Base-by-base conservation (phyloP, 2,888 invertebrate species). In the Pocota personata region DNA sequence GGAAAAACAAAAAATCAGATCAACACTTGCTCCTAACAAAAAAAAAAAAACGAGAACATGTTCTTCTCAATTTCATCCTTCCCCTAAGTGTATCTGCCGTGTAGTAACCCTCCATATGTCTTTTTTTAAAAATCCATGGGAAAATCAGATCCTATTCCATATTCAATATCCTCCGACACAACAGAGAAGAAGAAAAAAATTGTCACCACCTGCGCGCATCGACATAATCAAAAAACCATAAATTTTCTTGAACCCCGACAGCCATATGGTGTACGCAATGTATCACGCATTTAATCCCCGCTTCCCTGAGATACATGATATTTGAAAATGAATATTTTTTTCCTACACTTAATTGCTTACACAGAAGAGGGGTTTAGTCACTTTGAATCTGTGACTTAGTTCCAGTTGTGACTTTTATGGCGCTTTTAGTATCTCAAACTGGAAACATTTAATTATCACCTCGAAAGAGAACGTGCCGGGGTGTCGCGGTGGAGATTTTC, bases 81-180 rank as follows among this genome's bases (percentile, higher is more conserved):
- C 60, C 79, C 69, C 43, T 62, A 52, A 55, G 55, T 21, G 67
- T 69, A 48, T 66, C 32, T 73, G 4, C 14, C 37, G 8, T 12
- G 19, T 43, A 30, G 24, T 21, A 60, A 50, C 78, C 77, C 67
- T 78, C 73, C 83, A 78, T 73, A 83, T 83, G 83, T 32, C 67
- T 62, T 40, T 0, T 4, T 27, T 32, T 35, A 43, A 67, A 57
- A 75, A 64, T 67, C 46, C 83, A 67, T 83, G 83, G 78, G 83
- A 83, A 83, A 78, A 83, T 83, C 83, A 78, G 83, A 83, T 83
- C 82, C 78, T 78, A 73, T 83, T 83, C 78, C 78, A 83, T 60
- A 57, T 62, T 73, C 78, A 78, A 73, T 78, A 78, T 78, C 67
- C 66, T 78, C 43, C 60, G 50, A 37, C 43, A 52, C n/a, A 52